Evolutionary conservation across 2,113 vertebrate species (phyloP).

Genomic region (Rhinoptilus africanus): DNA sequence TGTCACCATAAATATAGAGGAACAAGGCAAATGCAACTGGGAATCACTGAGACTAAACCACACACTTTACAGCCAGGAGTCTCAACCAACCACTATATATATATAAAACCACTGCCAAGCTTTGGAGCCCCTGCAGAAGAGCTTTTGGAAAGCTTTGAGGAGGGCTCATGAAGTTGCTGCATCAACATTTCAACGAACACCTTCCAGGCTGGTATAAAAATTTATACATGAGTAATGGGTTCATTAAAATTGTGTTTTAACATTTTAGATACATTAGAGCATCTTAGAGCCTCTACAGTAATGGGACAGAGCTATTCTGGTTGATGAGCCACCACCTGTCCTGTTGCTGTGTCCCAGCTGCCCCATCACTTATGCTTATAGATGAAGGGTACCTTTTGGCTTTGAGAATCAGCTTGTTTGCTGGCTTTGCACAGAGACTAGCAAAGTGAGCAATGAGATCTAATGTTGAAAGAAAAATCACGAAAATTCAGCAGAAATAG

Average conservation of each 20-base stretch:
- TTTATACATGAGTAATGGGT: background rate
- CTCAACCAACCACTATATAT: background rate
- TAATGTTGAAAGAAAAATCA: background rate
- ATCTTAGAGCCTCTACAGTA: background rate
- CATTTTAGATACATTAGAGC: background rate
- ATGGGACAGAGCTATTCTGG: background rate
- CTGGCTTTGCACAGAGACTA: background rate
- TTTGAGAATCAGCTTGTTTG: background rate
- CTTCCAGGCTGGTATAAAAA: background rate
- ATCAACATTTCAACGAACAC: background rate
- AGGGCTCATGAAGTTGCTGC: background rate
- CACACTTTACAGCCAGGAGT: background rate
- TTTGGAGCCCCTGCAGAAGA: background rate
- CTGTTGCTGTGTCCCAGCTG: background rate
- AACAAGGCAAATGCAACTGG: background rate
- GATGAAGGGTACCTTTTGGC: accelerated
- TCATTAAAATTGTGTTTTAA: background rate
- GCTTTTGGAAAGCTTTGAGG: background rate
- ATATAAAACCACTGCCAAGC: background rate
- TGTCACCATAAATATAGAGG: background rate
- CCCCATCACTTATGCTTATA: background rate
- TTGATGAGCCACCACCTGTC: background rate
- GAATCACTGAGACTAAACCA: background rate
- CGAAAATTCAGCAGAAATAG: background rate
- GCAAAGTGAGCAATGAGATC: background rate